Conservation (phyloP, 2,113 vertebrate species). For the Cottus gobio region DNA sequence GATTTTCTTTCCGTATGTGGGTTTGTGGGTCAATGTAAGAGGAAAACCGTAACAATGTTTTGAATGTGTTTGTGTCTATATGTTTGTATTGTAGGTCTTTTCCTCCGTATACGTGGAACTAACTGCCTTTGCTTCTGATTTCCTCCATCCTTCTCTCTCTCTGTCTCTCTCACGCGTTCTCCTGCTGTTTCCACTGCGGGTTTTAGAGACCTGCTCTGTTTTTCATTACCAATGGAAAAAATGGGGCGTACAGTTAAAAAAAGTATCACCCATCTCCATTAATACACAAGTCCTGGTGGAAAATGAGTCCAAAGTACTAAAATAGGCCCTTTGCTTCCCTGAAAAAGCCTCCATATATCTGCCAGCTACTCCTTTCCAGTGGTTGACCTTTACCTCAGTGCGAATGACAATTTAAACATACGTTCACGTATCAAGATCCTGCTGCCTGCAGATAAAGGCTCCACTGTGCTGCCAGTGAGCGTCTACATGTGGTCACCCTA, state of each 20-base stretch:
- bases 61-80: neutral
- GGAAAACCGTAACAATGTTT: conserved; percentile 6
- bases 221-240: conserved; percentile 77
- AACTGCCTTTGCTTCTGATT: conserved; percentile 31
- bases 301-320: conserved; percentile 66
- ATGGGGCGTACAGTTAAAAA: conserved; percentile 62
- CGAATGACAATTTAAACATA: conserved; percentile 50
- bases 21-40: conserved; percentile 26
- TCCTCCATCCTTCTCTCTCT: conserved; percentile 33
- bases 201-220: conserved; percentile 69
- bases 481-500: conserved; percentile 7
- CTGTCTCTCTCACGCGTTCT: conserved; percentile 22
- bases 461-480: conserved; percentile 14
- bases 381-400: conserved; percentile 51
- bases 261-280: conserved; percentile 60
- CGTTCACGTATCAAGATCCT: conserved; percentile 8
- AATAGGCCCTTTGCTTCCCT: conserved; percentile 57
- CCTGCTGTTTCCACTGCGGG: conserved; percentile 58
- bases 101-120: conserved; percentile 4
- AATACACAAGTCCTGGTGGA: conserved; percentile 58
- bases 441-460: conserved; percentile 40
- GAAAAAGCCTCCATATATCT: conserved; percentile 40
- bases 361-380: conserved; percentile 50
- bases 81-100: conserved; percentile 18
- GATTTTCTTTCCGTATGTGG: conserved; percentile 11